Conservation (phyloP, 2,797 vertebrate genomes). For the Euthynnus affinis region DNA sequence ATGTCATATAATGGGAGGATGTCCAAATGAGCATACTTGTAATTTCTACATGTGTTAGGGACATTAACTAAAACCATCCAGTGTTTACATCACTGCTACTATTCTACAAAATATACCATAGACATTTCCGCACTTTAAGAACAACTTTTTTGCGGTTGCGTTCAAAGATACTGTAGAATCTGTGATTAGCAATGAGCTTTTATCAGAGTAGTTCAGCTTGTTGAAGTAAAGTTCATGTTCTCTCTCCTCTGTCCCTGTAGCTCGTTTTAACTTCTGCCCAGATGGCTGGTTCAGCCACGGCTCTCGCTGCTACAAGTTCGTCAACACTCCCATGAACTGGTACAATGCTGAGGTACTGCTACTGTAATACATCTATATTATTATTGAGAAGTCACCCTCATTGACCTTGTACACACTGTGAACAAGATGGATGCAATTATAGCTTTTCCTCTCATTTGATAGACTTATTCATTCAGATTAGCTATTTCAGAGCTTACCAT, state of each 20-base stretch:
- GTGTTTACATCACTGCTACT: neutral
- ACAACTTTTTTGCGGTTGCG: neutral
- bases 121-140: neutral
- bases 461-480: neutral
- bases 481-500: neutral
- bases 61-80: neutral
- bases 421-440: too few species aligned
- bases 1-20: neutral
- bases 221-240: neutral
- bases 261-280: conserved; percentile 28
- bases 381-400: neutral
- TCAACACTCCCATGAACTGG: conserved; percentile 14
- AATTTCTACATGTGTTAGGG: neutral
- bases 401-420: neutral
- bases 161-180: neutral
- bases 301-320: conserved; percentile 26
- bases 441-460: conserved; percentile 3
- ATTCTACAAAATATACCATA: neutral
- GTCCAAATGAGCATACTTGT: neutral
- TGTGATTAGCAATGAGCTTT: neutral
- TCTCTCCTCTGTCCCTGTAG: conserved; percentile 10
- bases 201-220: neutral
- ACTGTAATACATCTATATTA: neutral
- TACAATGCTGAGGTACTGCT: conserved; percentile 37
- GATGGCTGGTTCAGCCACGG: conserved; percentile 7